phyloP scores from a whole-genome alignment of 2,113 vertebrate genomes.

The Eolophus roseicapilla region DNA sequence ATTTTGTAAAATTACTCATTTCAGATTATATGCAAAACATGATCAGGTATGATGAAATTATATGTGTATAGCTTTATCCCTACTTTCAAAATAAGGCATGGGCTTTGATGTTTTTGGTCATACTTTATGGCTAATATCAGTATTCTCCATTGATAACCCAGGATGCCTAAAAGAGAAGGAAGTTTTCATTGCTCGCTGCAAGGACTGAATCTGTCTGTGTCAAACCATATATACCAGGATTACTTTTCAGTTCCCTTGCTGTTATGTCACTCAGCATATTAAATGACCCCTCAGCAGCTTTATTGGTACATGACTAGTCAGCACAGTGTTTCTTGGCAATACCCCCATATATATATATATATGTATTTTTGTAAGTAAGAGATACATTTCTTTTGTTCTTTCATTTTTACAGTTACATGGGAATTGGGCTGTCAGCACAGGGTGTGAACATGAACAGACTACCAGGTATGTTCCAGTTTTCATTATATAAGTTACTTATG shows the following conservation, averaged over 20 bases:
- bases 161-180: background rate
- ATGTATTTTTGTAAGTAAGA: background rate
- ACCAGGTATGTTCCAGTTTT: constrained; percentile 83
- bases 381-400: constrained; percentile 36
- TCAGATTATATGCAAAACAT: background rate
- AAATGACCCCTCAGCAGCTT: background rate
- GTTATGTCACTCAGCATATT: background rate
- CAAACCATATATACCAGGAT: background rate
- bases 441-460: constrained; percentile 99
- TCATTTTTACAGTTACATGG: constrained; percentile 90
- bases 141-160: background rate
- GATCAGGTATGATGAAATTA: background rate
- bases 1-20: background rate
- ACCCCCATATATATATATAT: background rate
- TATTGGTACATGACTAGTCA: background rate
- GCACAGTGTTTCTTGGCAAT: background rate
- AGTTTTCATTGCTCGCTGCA: background rate
- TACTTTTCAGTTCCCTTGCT: background rate
- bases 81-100: background rate
- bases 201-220: background rate
- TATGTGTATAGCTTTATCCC: background rate
- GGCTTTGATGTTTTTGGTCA: background rate
- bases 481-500: background rate
- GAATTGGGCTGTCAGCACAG: constrained; percentile 98
- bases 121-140: background rate